Base-by-base conservation (phyloP, 2,113 vertebrate genomes). In the Corythaixoides concolor region DNA sequence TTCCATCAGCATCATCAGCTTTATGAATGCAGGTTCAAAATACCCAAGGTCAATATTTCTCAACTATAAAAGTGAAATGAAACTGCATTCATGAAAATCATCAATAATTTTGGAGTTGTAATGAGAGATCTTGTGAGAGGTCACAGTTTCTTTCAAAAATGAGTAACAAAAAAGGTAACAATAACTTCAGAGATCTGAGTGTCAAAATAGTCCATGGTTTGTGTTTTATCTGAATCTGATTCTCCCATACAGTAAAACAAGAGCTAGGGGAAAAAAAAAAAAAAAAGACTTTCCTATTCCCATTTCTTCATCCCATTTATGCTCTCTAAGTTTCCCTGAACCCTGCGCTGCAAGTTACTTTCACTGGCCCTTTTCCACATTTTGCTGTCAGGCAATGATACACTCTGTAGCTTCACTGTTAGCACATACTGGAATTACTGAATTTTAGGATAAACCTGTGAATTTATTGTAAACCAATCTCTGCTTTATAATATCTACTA, bases 21-120 rank as follows among this genome's bases (percentile, higher is more conserved):
- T 78, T 82, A 96, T 45, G 87, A 96, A 93, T 45, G 43, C 45
- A 81, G 43, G 53, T 97, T 92, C 80, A 81, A 93, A 93, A 90
- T 58, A 91, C 10, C 16, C 87, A 95, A 75, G 89, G 84, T 94
- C 95, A 94, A 30, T 95, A 90, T 86, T 66, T 90, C 55, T 90
- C 30, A 60, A 41, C 74, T 60, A 63, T 62, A 67, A 74, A 95
- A 85, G 47, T 55, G 22, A 85, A 90, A 94, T 75, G n/a, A 62
- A 88, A 55, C 59, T 59, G 56, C 16, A 74, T 63, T 83, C 14
- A 9, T 77, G 82, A 93, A 90, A 81, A 90, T 74, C 63, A 93
- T 13, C 60, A 73, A 8, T 52, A 88, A 49, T 49, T 96, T 79
- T 3, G 5, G 32, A 86, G 27, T 14, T 78, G 14, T 63, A 78